Evolutionary conservation across 2,113 vertebrate genomes (phyloP).

Genomic region (Myrmecobius fasciatus): DNA sequence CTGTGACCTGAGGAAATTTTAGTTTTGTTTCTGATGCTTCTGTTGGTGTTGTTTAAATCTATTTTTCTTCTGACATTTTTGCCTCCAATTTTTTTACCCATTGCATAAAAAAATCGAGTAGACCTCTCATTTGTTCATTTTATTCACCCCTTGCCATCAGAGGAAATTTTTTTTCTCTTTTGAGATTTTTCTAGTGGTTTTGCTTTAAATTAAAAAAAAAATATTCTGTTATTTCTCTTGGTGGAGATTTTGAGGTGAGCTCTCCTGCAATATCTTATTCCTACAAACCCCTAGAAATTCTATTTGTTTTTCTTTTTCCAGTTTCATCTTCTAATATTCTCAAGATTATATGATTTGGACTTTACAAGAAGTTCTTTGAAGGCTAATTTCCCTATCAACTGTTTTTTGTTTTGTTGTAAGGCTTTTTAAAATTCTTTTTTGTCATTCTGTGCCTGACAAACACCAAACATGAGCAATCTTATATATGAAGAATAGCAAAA

Average conservation of each 20-base stretch:
- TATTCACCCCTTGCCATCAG: background rate
- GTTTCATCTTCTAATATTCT: background rate
- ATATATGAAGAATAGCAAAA: background rate
- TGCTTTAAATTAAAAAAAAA: background rate
- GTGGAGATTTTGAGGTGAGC: background rate
- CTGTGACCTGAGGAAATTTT: background rate
- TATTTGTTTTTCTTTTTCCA: background rate
- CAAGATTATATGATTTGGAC: background rate
- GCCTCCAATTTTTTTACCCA: background rate
- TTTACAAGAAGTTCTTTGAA: background rate
- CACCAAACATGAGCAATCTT: background rate
- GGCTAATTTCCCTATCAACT: background rate
- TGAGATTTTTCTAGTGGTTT: background rate
- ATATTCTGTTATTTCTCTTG: background rate
- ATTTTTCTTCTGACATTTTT: background rate
- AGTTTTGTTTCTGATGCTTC: background rate
- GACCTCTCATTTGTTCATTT: background rate
- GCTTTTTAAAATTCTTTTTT: too few relatives aligned
- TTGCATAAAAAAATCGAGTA: background rate
- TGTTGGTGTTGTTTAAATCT: background rate
- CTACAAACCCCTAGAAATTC: background rate
- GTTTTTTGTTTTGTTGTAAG: background rate
- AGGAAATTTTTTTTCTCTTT: background rate
- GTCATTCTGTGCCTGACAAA: background rate
- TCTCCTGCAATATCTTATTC: background rate